Evolutionary conservation across 37 sponge, comb jelly and placozoan genomes (phyloP).

Genomic region (Tethya wilhelma): DNA sequence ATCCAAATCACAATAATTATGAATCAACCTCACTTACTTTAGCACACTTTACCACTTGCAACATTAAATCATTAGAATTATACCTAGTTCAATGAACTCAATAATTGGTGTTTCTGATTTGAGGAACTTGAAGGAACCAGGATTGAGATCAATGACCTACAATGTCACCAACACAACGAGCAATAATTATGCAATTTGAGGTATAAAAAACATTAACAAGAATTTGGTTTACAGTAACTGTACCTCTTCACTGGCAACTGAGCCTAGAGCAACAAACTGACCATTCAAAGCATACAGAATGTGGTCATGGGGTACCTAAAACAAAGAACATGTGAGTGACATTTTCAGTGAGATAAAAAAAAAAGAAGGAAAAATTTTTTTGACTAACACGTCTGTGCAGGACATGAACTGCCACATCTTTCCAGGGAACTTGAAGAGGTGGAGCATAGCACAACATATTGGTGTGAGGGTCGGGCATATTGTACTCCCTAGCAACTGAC

Average conservation of each 20-base stretch:
- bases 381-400: constrained; percentile 37
- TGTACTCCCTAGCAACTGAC: neutral
- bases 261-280: constrained; percentile 64
- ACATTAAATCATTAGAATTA: neutral
- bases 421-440: constrained; percentile 57
- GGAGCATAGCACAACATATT: constrained; percentile 35
- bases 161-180: neutral
- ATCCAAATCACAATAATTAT: neutral
- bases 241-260: constrained; percentile 57
- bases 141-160: constrained; percentile 28
- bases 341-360: neutral
- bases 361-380: neutral
- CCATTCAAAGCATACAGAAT: constrained; percentile 75
- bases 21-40: neutral
- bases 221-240: neutral
- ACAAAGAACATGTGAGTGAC: constrained; percentile 3
- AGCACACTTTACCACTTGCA: neutral
- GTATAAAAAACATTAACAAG: neutral
- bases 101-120: constrained; percentile 44
- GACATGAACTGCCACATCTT: constrained; percentile 66
- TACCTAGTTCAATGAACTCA: constrained; percentile 72
- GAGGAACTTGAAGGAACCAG: constrained; percentile 42
- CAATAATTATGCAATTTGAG: too few species aligned
- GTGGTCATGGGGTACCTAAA: constrained; percentile 68
- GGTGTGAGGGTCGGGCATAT: constrained; percentile 5